Base-by-base conservation (phyloP, 2,797 vertebrate species). In the Austrolebias charrua region DNA sequence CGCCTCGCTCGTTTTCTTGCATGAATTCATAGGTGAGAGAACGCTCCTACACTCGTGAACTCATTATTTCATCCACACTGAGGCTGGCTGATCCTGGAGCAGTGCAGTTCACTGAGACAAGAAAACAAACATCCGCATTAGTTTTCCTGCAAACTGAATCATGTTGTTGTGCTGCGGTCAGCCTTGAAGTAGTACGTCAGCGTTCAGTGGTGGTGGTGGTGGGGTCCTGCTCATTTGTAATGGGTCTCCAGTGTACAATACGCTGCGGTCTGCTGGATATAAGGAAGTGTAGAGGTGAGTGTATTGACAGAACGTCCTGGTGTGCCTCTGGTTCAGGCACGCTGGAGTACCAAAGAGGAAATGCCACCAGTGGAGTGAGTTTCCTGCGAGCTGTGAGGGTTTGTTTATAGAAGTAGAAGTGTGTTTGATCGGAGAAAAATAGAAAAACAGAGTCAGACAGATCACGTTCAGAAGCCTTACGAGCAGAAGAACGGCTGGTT, bases 1-100 rank as follows among this genome's bases (percentile, higher is more conserved):
- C 9, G 97, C 97, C 43, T 99, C 98, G 1, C 94, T 99, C 57
- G 95, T 99, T 71, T 98, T 99, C 92, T 79, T 99, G 69, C 97
- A 97, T 6, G 95, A 98, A 73, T 97, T 98, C 60, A 98, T 99
- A 2, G 97, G 98, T 99, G 78, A 93, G 93, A 92, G 93, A 66
- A 31, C 56, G 12, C 43, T 20, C 24, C 20, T 38, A 31, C 16
- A 9, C 35, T 10, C 9, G 9, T 14, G 1, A 40, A 38, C 38
- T 28, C 18, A 6, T 15, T 0, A 4, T 35, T 50, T 57, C 5
- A 19, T 15, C 44, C 40, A 3, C 49, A 4, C 42, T 19, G 18
- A 28, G 16, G 28, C 57, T 1, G 60, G 29, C 58, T 49, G n/a
- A 19, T 5, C 33, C 24, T 19, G 43, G 5, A 11, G 55, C 35